These are phyloP conservation scores for Synanthedon myopaeformis DNA, from an alignment of 2,888 invertebrate genomes.

Conservation along the genomic window DNA sequence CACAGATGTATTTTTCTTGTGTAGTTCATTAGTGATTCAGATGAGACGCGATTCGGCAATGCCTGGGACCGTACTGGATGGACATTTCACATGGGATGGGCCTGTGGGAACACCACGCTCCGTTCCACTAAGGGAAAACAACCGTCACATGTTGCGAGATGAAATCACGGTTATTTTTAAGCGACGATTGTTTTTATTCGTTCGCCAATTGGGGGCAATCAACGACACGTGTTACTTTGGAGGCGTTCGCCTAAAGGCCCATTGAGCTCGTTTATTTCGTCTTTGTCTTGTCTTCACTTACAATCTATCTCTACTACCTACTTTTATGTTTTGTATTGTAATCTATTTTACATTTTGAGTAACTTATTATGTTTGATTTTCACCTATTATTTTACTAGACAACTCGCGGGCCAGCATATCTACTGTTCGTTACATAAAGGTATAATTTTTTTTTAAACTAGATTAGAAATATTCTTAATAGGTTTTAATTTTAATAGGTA, in stretches of 20 bases:
- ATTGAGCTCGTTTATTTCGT: constrained; percentile 37
- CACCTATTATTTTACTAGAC: too few relatives aligned
- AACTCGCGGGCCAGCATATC: too few relatives aligned
- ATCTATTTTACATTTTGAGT: constrained; percentile 10
- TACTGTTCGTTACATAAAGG: too few relatives aligned
- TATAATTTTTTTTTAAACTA: too few relatives aligned
- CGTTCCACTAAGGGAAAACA: constrained; percentile 50
- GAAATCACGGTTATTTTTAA: constrained; percentile 71
- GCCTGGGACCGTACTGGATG: constrained; percentile 43
- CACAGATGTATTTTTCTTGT: constrained; percentile 26
- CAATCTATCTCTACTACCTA: neutral
- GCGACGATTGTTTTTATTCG: constrained; percentile 70
- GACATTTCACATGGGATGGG: constrained; percentile 58
- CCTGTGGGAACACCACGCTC: constrained; percentile 46
- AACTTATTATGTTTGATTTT: too few relatives aligned
- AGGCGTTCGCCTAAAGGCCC: constrained; percentile 48
- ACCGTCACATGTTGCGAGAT: constrained; percentile 61
- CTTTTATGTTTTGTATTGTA: constrained; percentile 14
- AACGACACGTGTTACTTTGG: constrained; percentile 62
- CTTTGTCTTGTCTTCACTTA: neutral
- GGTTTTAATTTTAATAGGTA: too few relatives aligned
- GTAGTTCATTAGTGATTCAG: constrained; percentile 40
- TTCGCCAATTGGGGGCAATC: constrained; percentile 70
- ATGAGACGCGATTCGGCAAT: constrained; percentile 29
- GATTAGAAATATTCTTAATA: too few relatives aligned